These are phyloP conservation scores for Apodemia duryi DNA, from an alignment of 2,888 invertebrate species.

Conservation along the genomic window DNA sequence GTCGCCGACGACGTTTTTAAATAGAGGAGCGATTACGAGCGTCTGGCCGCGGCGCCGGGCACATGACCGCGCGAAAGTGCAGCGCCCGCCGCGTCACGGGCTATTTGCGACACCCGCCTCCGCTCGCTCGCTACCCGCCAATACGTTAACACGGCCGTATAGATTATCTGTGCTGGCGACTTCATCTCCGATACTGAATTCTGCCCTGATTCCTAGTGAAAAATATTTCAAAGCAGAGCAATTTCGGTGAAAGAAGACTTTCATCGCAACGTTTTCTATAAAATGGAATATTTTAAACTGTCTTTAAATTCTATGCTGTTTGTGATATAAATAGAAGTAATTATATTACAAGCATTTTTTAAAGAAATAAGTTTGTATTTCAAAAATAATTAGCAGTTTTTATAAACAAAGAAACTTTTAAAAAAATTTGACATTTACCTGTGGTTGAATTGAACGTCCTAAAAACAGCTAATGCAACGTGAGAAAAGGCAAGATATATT, in stretches of 20 bases:
- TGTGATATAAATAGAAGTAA: neutral
- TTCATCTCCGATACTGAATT: neutral
- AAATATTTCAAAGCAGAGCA: neutral
- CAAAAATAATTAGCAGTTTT: too few relatives aligned
- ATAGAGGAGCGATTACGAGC: slow-evolving; percentile 74
- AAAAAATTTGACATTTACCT: too few relatives aligned
- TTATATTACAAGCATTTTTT: neutral
- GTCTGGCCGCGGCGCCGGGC: slow-evolving; percentile 72
- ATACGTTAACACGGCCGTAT: slow-evolving; percentile 10
- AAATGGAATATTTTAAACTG: neutral
- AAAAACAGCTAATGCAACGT: too few relatives aligned
- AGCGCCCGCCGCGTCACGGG: slow-evolving; percentile 75
- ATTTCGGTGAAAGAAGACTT: neutral
- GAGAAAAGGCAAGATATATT: too few relatives aligned
- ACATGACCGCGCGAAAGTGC: slow-evolving; percentile 75
- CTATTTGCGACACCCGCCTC: slow-evolving; percentile 61
- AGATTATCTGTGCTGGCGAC: neutral
- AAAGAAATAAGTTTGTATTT: too few relatives aligned
- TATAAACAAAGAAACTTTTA: too few relatives aligned
- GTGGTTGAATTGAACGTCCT: too few relatives aligned
- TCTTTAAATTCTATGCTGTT: neutral
- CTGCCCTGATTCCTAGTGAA: neutral
- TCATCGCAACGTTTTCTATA: neutral
- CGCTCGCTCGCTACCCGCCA: slow-evolving; percentile 28
- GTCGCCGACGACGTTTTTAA: slow-evolving; percentile 71